Percentiles rank a stretch among this genome's conserved stretches.
phyloP scores from a whole-genome alignment of 2,113 vertebrate genomes.

The Pleuronectes platessa region DNA sequence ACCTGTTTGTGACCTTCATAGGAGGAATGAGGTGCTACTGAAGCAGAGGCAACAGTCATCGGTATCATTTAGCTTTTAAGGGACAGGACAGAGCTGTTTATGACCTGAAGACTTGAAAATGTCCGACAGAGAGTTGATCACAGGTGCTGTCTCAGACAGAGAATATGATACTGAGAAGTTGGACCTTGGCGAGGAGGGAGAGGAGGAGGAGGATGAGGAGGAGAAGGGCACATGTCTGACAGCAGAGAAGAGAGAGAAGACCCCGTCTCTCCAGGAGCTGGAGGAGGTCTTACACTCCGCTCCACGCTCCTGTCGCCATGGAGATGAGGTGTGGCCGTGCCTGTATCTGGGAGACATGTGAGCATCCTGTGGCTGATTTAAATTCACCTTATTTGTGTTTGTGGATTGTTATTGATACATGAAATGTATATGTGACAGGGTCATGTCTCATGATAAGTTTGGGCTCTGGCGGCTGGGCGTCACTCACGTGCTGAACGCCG shows the following conservation, averaged over 20 bases:
- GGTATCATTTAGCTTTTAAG: not conserved
- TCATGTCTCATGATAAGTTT: slow-evolving; percentile 80
- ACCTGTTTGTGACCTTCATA: slow-evolving; percentile 64
- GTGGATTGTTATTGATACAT: not conserved
- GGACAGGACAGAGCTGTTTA: not conserved
- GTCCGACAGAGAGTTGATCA: slow-evolving; percentile 19
- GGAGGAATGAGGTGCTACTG: not conserved
- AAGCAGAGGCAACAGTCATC: slow-evolving; percentile 9
- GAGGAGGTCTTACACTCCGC: slow-evolving; percentile 86
- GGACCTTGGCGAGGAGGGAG: slow-evolving; percentile 16
- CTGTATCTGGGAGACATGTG: slow-evolving; percentile 93
- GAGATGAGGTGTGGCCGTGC: slow-evolving; percentile 93
- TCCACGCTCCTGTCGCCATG: slow-evolving; percentile 84
- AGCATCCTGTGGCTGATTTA: slow-evolving; percentile 68
- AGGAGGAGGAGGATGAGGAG: slow-evolving; percentile 6
- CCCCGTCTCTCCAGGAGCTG: slow-evolving; percentile 82
- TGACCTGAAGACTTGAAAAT: not conserved
- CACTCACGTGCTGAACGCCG: slow-evolving; percentile 82
- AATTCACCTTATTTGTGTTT: not conserved
- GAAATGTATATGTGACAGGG: slow-evolving; percentile 63
- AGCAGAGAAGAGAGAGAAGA: slow-evolving; percentile 3
- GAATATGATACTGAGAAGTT: not conserved
- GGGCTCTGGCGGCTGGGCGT: slow-evolving; percentile 81
- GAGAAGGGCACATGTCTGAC: not conserved
- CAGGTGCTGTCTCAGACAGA: not conserved